Conservation (phyloP, 2,113 vertebrate genomes). For the Verasper variegatus region DNA sequence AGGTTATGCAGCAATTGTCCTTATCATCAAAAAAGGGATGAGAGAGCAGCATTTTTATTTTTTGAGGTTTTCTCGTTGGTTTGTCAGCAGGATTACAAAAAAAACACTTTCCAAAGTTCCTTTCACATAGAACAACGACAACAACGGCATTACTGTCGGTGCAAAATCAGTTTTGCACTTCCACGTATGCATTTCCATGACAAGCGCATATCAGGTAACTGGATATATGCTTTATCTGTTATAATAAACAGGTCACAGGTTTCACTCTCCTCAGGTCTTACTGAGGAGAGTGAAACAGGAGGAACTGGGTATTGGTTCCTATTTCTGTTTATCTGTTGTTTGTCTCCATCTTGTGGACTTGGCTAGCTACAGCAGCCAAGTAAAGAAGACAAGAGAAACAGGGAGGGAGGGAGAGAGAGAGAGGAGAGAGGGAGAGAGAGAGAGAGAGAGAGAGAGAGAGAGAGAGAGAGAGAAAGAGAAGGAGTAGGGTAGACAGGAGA, state of each 20-base stretch:
- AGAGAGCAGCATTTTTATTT: background rate
- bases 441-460: conserved; percentile 35
- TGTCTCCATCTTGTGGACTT: conserved; percentile 52
- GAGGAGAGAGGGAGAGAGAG: conserved; percentile 33
- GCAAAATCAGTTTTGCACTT: background rate
- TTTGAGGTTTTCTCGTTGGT: background rate
- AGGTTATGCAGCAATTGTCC: conserved; percentile 2
- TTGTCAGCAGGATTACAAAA: background rate
- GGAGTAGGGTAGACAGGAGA: conserved; percentile 40
- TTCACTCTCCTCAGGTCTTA: background rate
- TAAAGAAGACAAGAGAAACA: conserved; percentile 23
- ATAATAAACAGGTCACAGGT: background rate
- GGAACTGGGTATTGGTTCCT: background rate
- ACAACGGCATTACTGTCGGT: background rate
- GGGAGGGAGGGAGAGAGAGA: conserved; percentile 7
- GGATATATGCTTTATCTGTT: background rate
- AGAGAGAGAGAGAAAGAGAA: conserved; percentile 4
- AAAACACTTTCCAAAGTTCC: background rate
- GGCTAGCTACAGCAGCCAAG: background rate
- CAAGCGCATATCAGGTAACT: background rate
- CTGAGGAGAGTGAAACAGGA: background rate
- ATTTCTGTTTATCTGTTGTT: conserved; percentile 13
- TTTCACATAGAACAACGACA: background rate
- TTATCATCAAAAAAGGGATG: conserved; percentile 13
- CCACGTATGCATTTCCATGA: background rate